Evolutionary conservation across 2,113 vertebrate species (phyloP).

Genomic region (Psittacula cyanocephala): DNA sequence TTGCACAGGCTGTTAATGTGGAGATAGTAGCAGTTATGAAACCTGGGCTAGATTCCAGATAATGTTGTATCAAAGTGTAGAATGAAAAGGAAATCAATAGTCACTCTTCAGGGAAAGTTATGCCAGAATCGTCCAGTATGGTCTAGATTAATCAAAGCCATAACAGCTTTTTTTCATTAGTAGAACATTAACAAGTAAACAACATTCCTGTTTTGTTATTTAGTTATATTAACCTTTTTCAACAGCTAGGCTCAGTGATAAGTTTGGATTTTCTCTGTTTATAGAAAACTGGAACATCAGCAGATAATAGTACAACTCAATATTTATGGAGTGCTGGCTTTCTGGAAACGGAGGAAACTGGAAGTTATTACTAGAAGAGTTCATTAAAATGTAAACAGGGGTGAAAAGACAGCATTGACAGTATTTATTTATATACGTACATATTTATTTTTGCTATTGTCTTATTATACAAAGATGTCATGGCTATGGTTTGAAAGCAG

Average conservation of each 20-base stretch:
- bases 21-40: slow-evolving; percentile 58
- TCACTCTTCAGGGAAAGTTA: slow-evolving; percentile 33
- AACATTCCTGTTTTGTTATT: slow-evolving; percentile 70
- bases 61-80: slow-evolving; percentile 63
- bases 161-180: slow-evolving; percentile 69
- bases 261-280: slow-evolving; percentile 64
- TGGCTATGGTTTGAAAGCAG: neutral
- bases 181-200: slow-evolving; percentile 66
- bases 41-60: slow-evolving; percentile 62
- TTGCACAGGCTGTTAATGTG: slow-evolving; percentile 45
- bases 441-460: neutral
- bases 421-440: neutral
- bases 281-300: slow-evolving; percentile 56
- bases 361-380: slow-evolving; percentile 21
- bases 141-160: slow-evolving; percentile 49
- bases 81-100: slow-evolving; percentile 71
- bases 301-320: slow-evolving; percentile 37
- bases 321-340: slow-evolving; percentile 68
- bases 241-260: slow-evolving; percentile 49
- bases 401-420: neutral
- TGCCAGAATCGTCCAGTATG: slow-evolving; percentile 38
- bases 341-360: slow-evolving; percentile 32
- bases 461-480: neutral
- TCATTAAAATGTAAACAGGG: slow-evolving; percentile 58
- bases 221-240: slow-evolving; percentile 57